phyloP scores from a whole-genome alignment of 2,113 vertebrate species.

The Neofelis nebulosa region DNA sequence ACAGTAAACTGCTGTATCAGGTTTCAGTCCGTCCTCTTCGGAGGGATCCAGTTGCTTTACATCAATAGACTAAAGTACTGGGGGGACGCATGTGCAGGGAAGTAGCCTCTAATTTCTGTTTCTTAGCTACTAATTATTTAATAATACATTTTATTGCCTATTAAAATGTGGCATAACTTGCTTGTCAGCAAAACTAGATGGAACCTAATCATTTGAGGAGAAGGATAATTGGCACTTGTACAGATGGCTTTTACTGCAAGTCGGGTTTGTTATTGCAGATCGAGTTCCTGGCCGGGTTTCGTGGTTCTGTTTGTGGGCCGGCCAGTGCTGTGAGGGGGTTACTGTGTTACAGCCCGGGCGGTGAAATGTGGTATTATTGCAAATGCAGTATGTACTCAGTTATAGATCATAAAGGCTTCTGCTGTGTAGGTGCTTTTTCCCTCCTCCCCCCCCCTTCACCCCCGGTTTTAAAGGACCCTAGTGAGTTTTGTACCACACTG shows the following conservation, averaged over 20 bases:
- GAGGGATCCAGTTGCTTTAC: conserved; percentile 84
- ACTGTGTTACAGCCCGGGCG: conserved; percentile 53
- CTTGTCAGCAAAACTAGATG: conserved; percentile 89
- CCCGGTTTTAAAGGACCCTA: conserved; percentile 58
- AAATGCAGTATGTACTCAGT: conserved; percentile 44
- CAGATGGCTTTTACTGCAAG: conserved; percentile 86
- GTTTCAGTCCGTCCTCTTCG: conserved; percentile 84
- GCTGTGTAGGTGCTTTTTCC: conserved; percentile 52
- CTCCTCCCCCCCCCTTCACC: neutral
- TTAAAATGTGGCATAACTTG: conserved; percentile 89
- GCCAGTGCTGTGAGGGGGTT: conserved; percentile 53
- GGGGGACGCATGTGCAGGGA: conserved; percentile 83
- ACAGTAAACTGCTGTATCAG: conserved; percentile 85
- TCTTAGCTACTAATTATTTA: conserved; percentile 91
- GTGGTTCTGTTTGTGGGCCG: conserved; percentile 56
- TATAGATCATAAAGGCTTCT: conserved; percentile 61
- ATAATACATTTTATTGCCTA: conserved; percentile 91
- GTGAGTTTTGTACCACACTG: conserved; percentile 66
- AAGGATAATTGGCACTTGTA: conserved; percentile 86
- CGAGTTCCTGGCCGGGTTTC: conserved; percentile 77
- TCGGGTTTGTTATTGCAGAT: conserved; percentile 72
- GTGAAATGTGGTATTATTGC: neutral
- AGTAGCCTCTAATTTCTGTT: conserved; percentile 87
- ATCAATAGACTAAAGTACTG: conserved; percentile 84
- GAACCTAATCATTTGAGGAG: conserved; percentile 85